Evolutionary conservation across 2,113 vertebrate species (phyloP), one percentile per base, ranked within the genome.

Genomic region (Rhizomys pruinosus): DNA sequence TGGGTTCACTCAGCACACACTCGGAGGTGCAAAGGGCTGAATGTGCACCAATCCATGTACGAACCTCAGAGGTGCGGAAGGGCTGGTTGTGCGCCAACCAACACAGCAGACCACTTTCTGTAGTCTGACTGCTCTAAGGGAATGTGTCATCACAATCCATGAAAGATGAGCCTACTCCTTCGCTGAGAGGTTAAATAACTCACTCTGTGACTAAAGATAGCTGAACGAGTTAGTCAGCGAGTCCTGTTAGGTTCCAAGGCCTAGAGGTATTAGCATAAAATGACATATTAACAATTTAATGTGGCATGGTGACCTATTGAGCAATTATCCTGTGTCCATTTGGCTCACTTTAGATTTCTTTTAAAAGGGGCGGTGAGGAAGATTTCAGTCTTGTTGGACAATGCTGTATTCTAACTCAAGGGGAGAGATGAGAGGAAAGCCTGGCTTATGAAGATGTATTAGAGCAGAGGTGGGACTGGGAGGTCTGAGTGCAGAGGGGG

Each of bases 391-490:
- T 22, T 32, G 34, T 37, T 87, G 6, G n/a, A 90, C 68, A 52
- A 61, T 1, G 12, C 42, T 3, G n/a, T 39, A 29, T 7, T 87
- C 44, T 82, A 66, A n/a, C 25, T 59, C 55, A 15, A 34, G 34
- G 27, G 27, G 1, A 42, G 27, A 37, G 39, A 44, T 8, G 4
- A 77, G n/a, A 42, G 23, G 39, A 71, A 79, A 37, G 44, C 23
- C 52, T 22, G 23, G 6, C 27, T 37, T 25, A 5, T 3, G 59
- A 55, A 42, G 32, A 42, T 29, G 57, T 27, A 32, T 9, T 3
- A 4, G 27, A 25, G 10, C 23, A 5, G 6, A 0, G 0, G 7
- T 22, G 27, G 73, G 64, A 19, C 2, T 23, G 0, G 1, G 13
- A 68, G 52, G 12, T n/a, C 5, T 5, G 29, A 44, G n/a, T 34